Base-by-base conservation (phyloP, 2,888 invertebrate species). In the Hedya salicella region DNA sequence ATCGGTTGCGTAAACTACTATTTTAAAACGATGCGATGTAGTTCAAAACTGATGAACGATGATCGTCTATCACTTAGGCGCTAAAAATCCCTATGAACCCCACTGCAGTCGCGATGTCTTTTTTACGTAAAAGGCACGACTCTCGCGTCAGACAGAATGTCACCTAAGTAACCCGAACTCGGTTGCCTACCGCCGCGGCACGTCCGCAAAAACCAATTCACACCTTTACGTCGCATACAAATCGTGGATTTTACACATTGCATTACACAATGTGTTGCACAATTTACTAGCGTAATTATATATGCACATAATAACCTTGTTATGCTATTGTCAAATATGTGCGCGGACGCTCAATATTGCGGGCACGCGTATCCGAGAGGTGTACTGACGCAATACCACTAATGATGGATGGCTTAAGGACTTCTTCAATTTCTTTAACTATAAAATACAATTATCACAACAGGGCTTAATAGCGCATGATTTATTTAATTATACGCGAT, bases 251-350 rank as follows among this genome's bases (percentile, higher is more conserved):
- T 66, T 64, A 68, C 67, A 66, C 66, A 67, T 66, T 60, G 68
- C 52, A 53, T 65, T 70, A 68, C 72, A 74, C 71, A 76, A 74
- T 71, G 70, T 71, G 71, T 68, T 75, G 71, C 68, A 68, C 60
- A 64, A 75, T 74, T 71, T 71, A n/a, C n/a, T n/a, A 65, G 71
- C 68, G 68, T 75, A 73, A 75, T 76, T 72, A 73, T 69, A 74
- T 76, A 73, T 79, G 78, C 75, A 76, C 71, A 74, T 73, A 69
- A 71, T 74, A 75, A 75, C 79, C 77, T 78, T 78, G 78, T 75
- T 70, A 62, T 74, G 75, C 70, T 75, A 72, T 77, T 70, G 76
- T 78, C 63, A 66, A 70, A 66, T 68, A 68, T 62, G 59, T 39
- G 53, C 19, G 52, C 19, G 52, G 13, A 21, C 40, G 25, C 17